phyloP scores from a whole-genome alignment of 1,140 invertebrate genomes.

The Cotesia vestalis region DNA sequence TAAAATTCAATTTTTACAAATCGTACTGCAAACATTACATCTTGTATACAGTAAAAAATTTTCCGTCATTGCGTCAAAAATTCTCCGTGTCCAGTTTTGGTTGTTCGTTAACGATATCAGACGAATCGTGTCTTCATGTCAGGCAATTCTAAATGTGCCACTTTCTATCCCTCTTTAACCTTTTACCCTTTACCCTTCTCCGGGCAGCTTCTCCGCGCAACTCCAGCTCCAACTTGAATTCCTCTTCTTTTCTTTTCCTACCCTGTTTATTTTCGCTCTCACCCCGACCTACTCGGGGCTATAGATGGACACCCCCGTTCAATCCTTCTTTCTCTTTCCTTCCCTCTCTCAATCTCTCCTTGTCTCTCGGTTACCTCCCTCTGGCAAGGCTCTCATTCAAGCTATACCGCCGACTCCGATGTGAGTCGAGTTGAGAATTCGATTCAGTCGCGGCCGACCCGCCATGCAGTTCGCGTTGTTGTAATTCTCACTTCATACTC shows the following conservation, averaged over 20 bases:
- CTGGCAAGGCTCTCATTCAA: slow-evolving; percentile 54
- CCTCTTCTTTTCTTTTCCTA: slow-evolving; percentile 21
- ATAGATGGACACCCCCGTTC: slow-evolving; percentile 16
- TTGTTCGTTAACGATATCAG: slow-evolving; percentile 13
- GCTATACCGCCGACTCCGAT: slow-evolving; percentile 51
- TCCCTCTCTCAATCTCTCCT: slow-evolving; percentile 21
- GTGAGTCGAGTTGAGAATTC: slow-evolving; percentile 33
- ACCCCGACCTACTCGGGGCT: slow-evolving; percentile 23
- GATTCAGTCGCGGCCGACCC: slow-evolving; percentile 62
- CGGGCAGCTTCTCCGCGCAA: not conserved
- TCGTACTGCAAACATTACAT: no score
- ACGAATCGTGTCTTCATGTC: slow-evolving; percentile 41
- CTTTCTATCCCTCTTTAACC: slow-evolving; percentile 30
- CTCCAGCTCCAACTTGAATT: slow-evolving; percentile 5
- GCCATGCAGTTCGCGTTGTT: slow-evolving; percentile 47
- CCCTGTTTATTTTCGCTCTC: slow-evolving; percentile 18
- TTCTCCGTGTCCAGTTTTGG: no score
- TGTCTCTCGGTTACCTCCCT: slow-evolving; percentile 37
- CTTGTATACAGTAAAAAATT: no score
- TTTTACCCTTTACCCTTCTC: slow-evolving; percentile 18
- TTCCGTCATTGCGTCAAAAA: no score
- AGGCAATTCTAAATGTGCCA: slow-evolving; percentile 37
- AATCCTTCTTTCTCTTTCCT: not conserved
- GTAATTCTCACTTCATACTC: not conserved
- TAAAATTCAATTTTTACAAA: no score